Conservation (phyloP, 2,888 invertebrate species). For the Papilio protenor region DNA sequence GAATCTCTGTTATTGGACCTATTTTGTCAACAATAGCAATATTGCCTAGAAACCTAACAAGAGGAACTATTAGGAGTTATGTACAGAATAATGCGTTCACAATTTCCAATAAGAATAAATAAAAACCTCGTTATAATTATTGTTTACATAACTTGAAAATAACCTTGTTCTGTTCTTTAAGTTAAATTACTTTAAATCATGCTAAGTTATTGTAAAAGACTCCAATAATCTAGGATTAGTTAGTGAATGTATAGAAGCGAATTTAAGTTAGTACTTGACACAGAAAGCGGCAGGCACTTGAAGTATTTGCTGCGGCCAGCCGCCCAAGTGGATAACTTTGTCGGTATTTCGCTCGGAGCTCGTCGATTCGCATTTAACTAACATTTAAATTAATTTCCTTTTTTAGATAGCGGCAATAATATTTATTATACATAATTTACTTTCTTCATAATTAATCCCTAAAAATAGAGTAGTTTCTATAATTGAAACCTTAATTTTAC, state of each 20-base stretch:
- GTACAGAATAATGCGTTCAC: neutral
- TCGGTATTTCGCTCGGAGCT: slow-evolving; percentile 26
- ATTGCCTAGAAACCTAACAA: neutral
- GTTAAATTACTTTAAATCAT: neutral
- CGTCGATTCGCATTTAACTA: slow-evolving; percentile 9
- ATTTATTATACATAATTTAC: neutral
- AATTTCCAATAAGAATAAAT: neutral
- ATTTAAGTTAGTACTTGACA: slow-evolving; percentile 27
- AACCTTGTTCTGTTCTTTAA: neutral
- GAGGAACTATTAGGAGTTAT: neutral
- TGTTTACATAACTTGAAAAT: neutral
- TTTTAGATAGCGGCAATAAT: neutral
- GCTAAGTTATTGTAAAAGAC: neutral
- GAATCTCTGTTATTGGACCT: neutral
- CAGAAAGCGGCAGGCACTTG: slow-evolving; percentile 29
- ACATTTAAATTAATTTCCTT: slow-evolving; percentile 22
- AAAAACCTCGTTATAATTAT: too few species aligned
- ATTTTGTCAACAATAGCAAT: neutral
- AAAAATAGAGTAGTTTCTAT: neutral
- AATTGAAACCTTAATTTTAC: neutral
- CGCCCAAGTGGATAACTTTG: slow-evolving; percentile 25
- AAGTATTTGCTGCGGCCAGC: slow-evolving; percentile 33
- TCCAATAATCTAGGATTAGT: neutral
- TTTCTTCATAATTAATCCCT: neutral
- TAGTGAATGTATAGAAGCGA: slow-evolving; percentile 6